phyloP scores from a whole-genome alignment of 2,888 invertebrate species.

The Nasonovia ribisnigri region DNA sequence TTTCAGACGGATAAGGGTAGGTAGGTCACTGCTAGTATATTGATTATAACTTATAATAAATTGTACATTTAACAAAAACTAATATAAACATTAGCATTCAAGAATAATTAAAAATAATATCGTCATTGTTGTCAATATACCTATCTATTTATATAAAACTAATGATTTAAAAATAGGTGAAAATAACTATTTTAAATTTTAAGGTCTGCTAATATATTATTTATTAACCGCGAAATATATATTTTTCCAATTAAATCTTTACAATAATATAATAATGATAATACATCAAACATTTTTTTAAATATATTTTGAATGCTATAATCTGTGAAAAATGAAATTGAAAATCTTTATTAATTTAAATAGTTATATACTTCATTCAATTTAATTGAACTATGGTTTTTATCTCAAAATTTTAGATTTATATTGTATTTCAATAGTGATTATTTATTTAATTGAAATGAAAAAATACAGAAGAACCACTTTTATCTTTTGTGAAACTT shows the following conservation, averaged over 20 bases:
- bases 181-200: neutral
- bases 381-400: neutral
- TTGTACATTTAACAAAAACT: neutral
- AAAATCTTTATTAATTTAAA: neutral
- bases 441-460: neutral
- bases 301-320: neutral
- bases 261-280: neutral
- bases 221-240: neutral
- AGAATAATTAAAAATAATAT: neutral
- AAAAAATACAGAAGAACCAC: neutral
- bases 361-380: neutral
- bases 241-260: neutral
- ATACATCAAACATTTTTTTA: accelerated
- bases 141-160: neutral
- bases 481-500: neutral
- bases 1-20: neutral
- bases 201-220: neutral
- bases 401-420: neutral
- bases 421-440: neutral
- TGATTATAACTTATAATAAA: neutral
- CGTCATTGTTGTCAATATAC: neutral
- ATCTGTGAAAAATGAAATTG: neutral
- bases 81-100: neutral
- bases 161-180: neutral
- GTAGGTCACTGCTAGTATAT: neutral